These are phyloP conservation scores for Mesitornis unicolor DNA, from an alignment of 2,113 vertebrate species.

Conservation along the genomic window DNA sequence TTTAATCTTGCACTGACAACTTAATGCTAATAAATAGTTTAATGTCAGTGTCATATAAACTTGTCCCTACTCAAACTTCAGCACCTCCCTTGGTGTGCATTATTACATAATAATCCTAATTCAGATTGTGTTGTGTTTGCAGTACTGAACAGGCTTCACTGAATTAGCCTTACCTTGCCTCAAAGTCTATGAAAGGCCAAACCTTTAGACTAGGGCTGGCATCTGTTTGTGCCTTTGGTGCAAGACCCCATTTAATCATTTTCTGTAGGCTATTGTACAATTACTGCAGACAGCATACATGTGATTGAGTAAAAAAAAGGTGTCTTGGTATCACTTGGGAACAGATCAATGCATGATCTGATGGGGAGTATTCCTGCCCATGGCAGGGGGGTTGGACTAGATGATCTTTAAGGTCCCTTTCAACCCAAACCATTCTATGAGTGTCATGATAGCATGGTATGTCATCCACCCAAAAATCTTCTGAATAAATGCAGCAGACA, in stretches of 20 bases:
- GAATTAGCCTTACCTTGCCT: neutral
- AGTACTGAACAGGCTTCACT: neutral
- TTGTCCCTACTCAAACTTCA: neutral
- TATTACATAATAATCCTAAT: neutral
- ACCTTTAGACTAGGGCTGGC: neutral
- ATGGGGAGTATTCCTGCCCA: too few species aligned
- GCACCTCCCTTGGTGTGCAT: neutral
- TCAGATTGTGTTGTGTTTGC: neutral
- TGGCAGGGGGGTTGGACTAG: too few species aligned
- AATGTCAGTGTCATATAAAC: neutral
- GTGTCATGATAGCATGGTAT: neutral
- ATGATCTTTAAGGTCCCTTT: too few species aligned
- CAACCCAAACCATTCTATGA: too few species aligned
- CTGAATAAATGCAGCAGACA: neutral
- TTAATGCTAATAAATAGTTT: slow-evolving; percentile 44
- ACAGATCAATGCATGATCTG: neutral
- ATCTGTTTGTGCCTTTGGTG: neutral
- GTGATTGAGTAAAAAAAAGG: neutral
- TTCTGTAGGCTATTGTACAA: neutral
- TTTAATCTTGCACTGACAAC: slow-evolving; percentile 29
- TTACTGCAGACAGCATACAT: neutral
- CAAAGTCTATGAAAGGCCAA: neutral
- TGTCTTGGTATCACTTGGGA: neutral
- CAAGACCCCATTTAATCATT: neutral
- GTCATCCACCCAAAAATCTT: neutral